Evolutionary conservation across 37 sponge, comb jelly and placozoan species (phyloP), one percentile per base, ranked within the genome.

Genomic region (Crambe crambe): DNA sequence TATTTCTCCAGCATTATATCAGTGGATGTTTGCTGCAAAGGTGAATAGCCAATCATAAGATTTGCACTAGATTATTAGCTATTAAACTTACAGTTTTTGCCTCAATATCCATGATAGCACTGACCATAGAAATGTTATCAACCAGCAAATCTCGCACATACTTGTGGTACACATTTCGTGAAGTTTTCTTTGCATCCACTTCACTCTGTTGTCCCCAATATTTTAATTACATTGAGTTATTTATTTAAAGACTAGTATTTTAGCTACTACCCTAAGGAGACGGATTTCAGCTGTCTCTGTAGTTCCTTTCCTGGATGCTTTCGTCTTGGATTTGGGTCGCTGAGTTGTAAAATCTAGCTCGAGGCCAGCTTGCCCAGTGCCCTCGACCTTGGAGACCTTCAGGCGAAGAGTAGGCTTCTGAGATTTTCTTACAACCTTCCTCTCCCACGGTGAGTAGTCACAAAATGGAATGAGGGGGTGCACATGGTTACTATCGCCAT

Each of bases 371-470:
- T 60, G 27, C 61, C 25, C 15, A 15, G 54, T 18, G 15, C 54
- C 9, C 54, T 26, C 59, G 25, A 12, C 66, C 66, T 26, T 6
- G 2, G 66, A 9, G 35, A 5, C 3, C 34, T 26, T 65, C 66
- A 65, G 34, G 15, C 10, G 10, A 31, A 17, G 9, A 30, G 10
- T 17, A 31, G 35, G 35, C 25, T 30, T 32, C 1, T 36, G 8
- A 56, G 42, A 27, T 9, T 2, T 32, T 31, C 31, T 57, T 36
- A 20, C 6, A 2, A 58, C 38, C 18, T 38, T 85, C 21, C 86
- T 71, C 57, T 85, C 79, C 86, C 79, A 85, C 27, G 41, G 61
- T 0, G 71, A 70, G 47, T 85, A 85, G 60, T 85, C 74, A 4
- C 71, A 71, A 44, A 72, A 81, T 2, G 62, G 66, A 26, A 26